These are phyloP conservation scores for Agraylea sexmaculata DNA, from an alignment of 1,140 invertebrate genomes.

Conservation along the genomic window DNA sequence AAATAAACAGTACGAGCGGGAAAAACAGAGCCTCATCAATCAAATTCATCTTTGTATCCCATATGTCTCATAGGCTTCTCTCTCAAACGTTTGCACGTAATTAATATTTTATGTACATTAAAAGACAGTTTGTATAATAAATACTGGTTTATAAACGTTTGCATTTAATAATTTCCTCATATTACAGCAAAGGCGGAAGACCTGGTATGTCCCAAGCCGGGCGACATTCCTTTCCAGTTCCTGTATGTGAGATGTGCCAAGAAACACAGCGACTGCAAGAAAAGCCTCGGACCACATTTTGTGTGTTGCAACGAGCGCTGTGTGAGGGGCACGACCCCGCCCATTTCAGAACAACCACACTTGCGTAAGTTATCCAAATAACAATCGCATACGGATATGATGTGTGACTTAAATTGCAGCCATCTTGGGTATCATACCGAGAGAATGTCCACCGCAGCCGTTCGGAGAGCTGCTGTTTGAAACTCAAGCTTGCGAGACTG, in stretches of 20 bases:
- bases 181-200: constrained; percentile 28
- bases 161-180: constrained; percentile 6
- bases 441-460: constrained; percentile 49
- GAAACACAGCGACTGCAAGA: constrained; percentile 40
- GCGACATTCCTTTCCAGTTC: constrained; percentile 34
- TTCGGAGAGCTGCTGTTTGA: constrained; percentile 53
- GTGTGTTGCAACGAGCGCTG: constrained; percentile 46
- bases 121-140: no score
- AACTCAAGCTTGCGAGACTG: constrained; percentile 48
- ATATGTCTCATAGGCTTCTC: no score
- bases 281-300: constrained; percentile 38
- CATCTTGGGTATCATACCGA: constrained; percentile 48
- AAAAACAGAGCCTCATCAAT: no score
- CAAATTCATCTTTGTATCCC: no score
- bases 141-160: no score
- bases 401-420: constrained; percentile 30
- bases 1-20: no score
- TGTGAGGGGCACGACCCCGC: constrained; percentile 43
- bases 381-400: constrained; percentile 11
- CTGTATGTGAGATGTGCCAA: constrained; percentile 42
- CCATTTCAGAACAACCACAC: constrained; percentile 39
- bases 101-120: no score
- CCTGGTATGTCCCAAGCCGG: constrained; percentile 40
- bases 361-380: constrained; percentile 36
- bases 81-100: no score